A percentile compares a stretch with the other conserved stretches of the same genome.
These are phyloP conservation scores for Microctonus aethiopoides DNA, from an alignment of 2,888 invertebrate genomes.

Conservation along the genomic window DNA sequence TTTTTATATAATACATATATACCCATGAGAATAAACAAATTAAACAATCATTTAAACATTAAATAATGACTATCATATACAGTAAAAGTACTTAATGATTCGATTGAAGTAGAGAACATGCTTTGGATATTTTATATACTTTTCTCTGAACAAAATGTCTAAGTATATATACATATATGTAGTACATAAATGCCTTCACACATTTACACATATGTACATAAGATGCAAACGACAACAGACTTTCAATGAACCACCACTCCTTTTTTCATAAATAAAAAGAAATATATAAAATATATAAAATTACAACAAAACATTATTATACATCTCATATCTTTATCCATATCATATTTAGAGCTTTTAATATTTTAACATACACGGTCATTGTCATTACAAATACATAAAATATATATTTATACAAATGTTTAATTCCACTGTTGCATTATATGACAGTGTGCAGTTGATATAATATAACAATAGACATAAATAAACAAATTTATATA, in stretches of 20 bases:
- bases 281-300: no score
- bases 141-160: slow-evolving; percentile 13
- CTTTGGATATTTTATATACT: neutral
- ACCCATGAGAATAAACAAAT: neutral
- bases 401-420: neutral
- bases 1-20: neutral
- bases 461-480: neutral
- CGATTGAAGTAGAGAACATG: slow-evolving; percentile 27
- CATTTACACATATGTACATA: neutral
- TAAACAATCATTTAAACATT: no score
- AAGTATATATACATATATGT: no score
- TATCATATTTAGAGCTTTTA: slow-evolving; percentile 2
- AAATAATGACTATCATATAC: neutral
- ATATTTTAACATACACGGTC: slow-evolving; percentile 2
- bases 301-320: neutral
- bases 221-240: slow-evolving; percentile 21
- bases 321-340: slow-evolving; percentile 2
- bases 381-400: slow-evolving; percentile 23
- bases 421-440: neutral
- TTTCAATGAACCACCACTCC: slow-evolving; percentile 23
- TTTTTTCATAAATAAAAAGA: slow-evolving; percentile 6
- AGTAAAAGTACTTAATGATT: slow-evolving; percentile 24
- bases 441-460: neutral
- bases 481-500: neutral
- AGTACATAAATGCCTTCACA: neutral